Conservation (phyloP, 2,797 vertebrate species). For the Menidia menidia region DNA sequence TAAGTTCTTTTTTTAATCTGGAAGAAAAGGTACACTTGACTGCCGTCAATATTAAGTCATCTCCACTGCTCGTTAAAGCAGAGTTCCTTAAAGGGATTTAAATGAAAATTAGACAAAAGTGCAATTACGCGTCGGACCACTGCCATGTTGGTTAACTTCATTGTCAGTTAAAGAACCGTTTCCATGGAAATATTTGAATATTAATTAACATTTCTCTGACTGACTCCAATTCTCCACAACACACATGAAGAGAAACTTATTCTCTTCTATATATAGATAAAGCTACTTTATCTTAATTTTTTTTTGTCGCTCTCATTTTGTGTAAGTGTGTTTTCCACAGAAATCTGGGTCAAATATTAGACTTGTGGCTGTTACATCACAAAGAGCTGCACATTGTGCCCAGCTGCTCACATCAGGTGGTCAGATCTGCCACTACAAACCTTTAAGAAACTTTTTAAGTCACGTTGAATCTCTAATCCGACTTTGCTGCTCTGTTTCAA, state of each 20-base stretch:
- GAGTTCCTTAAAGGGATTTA: not conserved
- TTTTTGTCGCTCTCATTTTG: not conserved
- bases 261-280: not conserved
- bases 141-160: not conserved
- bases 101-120: not conserved
- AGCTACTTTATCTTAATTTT: not conserved
- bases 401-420: conserved; percentile 34
- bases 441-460: conserved; percentile 13
- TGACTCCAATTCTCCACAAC: not conserved
- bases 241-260: too few relatives aligned
- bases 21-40: too few relatives aligned
- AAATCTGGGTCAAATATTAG: conserved; percentile 38
- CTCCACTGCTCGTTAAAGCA: too few relatives aligned
- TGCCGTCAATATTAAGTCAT: too few relatives aligned
- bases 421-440: conserved; percentile 13
- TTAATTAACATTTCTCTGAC: not conserved
- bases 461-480: not conserved
- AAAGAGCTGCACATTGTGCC: conserved; percentile 13
- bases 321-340: conserved; percentile 2
- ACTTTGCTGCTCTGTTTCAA: not conserved
- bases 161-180: not conserved
- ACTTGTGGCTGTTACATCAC: conserved; percentile 16
- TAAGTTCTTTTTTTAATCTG: not conserved
- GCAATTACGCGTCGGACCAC: not conserved
- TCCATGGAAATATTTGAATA: not conserved